These are phyloP conservation scores for Lomographa bimaculata DNA, from an alignment of 2,888 invertebrate species.

Conservation along the genomic window DNA sequence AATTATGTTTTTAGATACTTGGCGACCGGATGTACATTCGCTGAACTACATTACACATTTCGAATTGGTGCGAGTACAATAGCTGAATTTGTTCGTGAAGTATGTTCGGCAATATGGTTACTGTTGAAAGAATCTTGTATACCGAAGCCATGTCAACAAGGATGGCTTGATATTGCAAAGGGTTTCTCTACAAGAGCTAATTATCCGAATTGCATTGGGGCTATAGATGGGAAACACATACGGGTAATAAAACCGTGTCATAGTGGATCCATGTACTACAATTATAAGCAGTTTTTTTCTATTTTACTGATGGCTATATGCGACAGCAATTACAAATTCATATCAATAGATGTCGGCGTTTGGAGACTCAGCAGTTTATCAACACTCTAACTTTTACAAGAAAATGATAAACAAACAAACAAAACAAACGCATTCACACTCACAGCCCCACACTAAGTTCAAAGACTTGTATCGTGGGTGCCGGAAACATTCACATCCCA, in stretches of 20 bases:
- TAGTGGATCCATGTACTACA: neutral
- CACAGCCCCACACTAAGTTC: too few species aligned
- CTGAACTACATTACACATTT: neutral
- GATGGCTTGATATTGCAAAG: neutral
- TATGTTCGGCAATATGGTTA: neutral
- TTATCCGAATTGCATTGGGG: constrained; percentile 2
- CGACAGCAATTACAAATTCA: neutral
- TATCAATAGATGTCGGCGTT: neutral
- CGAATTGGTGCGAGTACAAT: neutral
- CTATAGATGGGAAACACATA: constrained; percentile 2
- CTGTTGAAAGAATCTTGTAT: neutral
- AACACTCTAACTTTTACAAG: neutral
- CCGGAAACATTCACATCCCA: too few species aligned
- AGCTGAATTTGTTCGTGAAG: neutral
- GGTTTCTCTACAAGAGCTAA: neutral
- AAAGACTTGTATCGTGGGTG: too few species aligned
- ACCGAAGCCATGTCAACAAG: neutral
- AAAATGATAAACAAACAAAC: too few species aligned
- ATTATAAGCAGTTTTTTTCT: neutral
- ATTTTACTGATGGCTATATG: neutral
- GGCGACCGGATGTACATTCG: neutral
- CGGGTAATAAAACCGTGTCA: neutral
- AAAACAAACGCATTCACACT: too few species aligned
- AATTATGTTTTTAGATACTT: neutral
- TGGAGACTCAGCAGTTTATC: neutral